A percentile compares a stretch with the other conserved stretches of the same genome.
These are phyloP conservation scores for Chamaetylas fuelleborni DNA, from an alignment of 2,113 vertebrate genomes.

Conservation along the genomic window DNA sequence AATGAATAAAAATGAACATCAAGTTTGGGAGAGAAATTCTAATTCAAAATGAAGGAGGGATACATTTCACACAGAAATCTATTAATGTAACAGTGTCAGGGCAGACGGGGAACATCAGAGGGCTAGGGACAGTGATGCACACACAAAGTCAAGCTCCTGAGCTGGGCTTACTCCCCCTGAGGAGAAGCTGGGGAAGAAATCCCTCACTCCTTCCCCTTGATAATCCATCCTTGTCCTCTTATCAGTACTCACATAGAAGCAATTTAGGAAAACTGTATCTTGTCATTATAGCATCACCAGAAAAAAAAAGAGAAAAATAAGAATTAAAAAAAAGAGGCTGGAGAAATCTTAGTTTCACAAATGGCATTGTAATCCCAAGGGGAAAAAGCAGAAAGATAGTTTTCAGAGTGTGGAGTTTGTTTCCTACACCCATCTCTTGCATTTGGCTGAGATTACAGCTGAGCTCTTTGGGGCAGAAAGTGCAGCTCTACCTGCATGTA, in stretches of 20 bases:
- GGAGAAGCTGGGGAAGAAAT: neutral
- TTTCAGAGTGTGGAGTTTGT: neutral
- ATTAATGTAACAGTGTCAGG: neutral
- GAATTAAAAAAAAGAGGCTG: neutral
- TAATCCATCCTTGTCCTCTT: neutral
- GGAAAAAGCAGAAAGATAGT: neutral
- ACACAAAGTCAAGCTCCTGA: neutral
- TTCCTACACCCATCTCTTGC: neutral
- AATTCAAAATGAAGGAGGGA: slow-evolving; percentile 42
- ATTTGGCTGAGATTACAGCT: neutral
- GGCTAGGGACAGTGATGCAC: neutral
- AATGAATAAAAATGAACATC: slow-evolving; percentile 24
- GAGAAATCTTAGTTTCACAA: neutral
- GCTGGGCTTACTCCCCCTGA: neutral
- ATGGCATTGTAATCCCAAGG: neutral
- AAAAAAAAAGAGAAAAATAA: neutral
- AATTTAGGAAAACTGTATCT: neutral
- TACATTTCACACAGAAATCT: slow-evolving; percentile 30
- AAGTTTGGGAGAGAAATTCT: slow-evolving; percentile 37
- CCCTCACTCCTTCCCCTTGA: neutral
- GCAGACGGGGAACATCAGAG: neutral
- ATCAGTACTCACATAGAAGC: neutral
- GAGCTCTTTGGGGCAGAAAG: neutral
- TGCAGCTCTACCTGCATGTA: neutral
- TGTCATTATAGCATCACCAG: neutral